Evolutionary conservation across 2,888 invertebrate species (phyloP).

Genomic region (Diaperis boleti): DNA sequence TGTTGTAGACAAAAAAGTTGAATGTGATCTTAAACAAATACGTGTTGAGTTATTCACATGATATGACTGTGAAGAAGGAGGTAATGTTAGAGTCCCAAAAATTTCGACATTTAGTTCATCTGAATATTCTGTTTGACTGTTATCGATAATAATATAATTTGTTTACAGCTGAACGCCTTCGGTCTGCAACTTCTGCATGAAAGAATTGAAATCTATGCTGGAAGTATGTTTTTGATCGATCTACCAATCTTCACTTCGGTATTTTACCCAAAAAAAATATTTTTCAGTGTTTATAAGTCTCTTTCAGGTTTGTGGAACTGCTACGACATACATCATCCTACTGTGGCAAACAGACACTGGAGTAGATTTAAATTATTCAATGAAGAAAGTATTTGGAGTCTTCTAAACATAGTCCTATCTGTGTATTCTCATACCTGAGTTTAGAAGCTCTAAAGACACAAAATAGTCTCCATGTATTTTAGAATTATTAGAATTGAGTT

Average conservation of each 20-base stretch:
- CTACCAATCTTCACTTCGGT: constrained; percentile 31
- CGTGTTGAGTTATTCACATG: background rate
- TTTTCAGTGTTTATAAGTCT: background rate
- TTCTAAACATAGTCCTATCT: too few relatives aligned
- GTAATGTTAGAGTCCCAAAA: background rate
- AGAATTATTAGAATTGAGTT: too few relatives aligned
- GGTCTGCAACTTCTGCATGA: constrained; percentile 20
- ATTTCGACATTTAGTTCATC: background rate
- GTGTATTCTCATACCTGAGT: too few relatives aligned
- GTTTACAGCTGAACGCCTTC: constrained; percentile 20
- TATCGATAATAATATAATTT: background rate
- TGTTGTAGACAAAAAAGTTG: background rate
- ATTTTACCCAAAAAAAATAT: background rate
- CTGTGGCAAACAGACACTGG: constrained; percentile 16
- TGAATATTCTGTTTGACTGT: too few relatives aligned
- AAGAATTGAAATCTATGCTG: constrained; percentile 13
- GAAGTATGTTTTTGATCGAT: constrained; percentile 19
- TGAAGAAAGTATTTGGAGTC: constrained; percentile 33
- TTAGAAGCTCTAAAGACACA: too few relatives aligned
- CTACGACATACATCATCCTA: constrained; percentile 24
- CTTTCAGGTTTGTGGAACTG: constrained; percentile 29
- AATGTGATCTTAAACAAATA: background rate
- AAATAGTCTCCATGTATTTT: too few relatives aligned
- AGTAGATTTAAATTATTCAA: constrained; percentile 24
- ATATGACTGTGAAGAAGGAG: background rate